phyloP scores from a whole-genome alignment of 2,888 invertebrate species.

The Dryadula phaetusa region DNA sequence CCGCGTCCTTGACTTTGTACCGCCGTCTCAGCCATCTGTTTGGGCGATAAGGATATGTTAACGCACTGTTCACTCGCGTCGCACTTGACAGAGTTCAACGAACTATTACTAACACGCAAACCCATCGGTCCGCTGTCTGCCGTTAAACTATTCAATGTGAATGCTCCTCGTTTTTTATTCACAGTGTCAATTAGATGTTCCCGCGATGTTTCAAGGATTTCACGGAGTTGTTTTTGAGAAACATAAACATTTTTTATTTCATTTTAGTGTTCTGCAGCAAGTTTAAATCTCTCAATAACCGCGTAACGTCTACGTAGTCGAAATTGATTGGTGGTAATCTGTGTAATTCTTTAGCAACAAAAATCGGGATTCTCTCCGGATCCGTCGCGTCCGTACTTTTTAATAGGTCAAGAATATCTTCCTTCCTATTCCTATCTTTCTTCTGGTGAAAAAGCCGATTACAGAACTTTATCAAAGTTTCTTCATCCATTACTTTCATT shows the following conservation, averaged over 20 bases:
- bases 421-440: too few species aligned
- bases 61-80: too few species aligned
- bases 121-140: not conserved
- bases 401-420: slow-evolving; percentile 45
- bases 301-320: slow-evolving; percentile 4
- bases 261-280: not conserved
- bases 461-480: slow-evolving; percentile 32
- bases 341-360: not conserved
- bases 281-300: not conserved
- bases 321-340: not conserved
- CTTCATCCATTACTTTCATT: slow-evolving; percentile 43
- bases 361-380: not conserved
- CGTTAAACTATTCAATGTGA: not conserved
- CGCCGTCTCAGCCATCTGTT: too few species aligned
- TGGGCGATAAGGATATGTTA: too few species aligned
- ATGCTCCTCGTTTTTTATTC: not conserved
- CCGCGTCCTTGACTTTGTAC: too few species aligned
- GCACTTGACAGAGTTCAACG: too few species aligned
- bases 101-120: not conserved
- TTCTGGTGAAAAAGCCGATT: slow-evolving; percentile 33
- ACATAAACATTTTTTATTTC: too few species aligned
- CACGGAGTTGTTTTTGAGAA: too few species aligned
- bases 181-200: not conserved
- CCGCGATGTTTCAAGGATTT: too few species aligned
- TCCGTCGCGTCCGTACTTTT: not conserved